phyloP scores from a whole-genome alignment of 2,888 invertebrate genomes.

The Rotaria macrura region DNA sequence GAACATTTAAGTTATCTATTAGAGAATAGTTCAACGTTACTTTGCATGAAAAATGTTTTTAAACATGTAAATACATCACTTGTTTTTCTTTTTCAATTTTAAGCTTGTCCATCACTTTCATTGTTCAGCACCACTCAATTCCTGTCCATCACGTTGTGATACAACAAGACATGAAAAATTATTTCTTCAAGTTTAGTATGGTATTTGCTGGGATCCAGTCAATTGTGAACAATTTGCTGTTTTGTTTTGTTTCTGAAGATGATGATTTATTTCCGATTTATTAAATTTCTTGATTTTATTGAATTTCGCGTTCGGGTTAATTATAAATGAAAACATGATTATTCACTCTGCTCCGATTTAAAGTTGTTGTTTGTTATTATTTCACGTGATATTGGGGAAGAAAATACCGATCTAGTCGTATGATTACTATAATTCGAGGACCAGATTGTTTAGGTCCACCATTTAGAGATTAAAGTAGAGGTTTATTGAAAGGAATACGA shows the following conservation, averaged over 20 bases:
- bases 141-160: slow-evolving; percentile 91
- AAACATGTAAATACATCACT: slow-evolving; percentile 35
- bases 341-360: too few species aligned
- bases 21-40: slow-evolving; percentile 92
- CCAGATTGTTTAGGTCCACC: slow-evolving; percentile 98
- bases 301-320: slow-evolving; percentile 93
- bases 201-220: slow-evolving; percentile 99
- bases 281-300: slow-evolving; percentile 73
- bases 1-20: slow-evolving; percentile 94
- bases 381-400: slow-evolving; percentile 84
- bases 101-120: slow-evolving; percentile 79
- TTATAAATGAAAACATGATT: slow-evolving; percentile 39
- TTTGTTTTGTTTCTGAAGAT: too few species aligned
- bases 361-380: neutral
- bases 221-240: slow-evolving; percentile 75
- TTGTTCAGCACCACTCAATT: slow-evolving; percentile 91
- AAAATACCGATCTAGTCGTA: slow-evolving; percentile 97
- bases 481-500: slow-evolving; percentile 83
- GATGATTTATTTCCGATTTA: neutral
- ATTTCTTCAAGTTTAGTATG: slow-evolving; percentile 91
- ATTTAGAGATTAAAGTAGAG: slow-evolving; percentile 91
- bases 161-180: slow-evolving; percentile 96
- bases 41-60: slow-evolving; percentile 51
- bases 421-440: slow-evolving; percentile 82
- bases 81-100: neutral